Evolutionary conservation across 2,797 vertebrate species (phyloP).

Genomic region (Onychomys leucogaster): DNA sequence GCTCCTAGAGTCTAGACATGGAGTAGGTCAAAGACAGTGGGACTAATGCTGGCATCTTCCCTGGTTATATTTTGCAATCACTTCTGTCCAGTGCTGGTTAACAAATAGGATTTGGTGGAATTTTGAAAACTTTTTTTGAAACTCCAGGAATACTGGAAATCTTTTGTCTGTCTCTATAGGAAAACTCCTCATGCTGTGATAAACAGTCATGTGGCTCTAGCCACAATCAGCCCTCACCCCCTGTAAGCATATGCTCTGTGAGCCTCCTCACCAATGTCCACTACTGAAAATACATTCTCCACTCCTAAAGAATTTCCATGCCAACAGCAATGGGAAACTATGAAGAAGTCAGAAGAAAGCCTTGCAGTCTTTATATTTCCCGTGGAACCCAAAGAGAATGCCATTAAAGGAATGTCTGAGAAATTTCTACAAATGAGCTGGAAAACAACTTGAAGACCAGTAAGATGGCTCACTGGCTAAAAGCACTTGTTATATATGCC

Average conservation of each 20-base stretch:
- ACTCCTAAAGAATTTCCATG: neutral
- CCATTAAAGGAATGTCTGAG: slow-evolving; percentile 39
- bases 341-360: neutral
- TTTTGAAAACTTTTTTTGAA: neutral
- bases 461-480: neutral
- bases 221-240: neutral
- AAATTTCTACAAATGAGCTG: slow-evolving; percentile 62
- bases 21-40: neutral
- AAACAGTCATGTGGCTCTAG: slow-evolving; percentile 23
- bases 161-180: slow-evolving; percentile 4
- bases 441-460: neutral
- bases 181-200: neutral
- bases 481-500: neutral
- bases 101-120: neutral
- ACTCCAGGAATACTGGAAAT: slow-evolving; percentile 24
- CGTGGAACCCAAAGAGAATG: slow-evolving; percentile 35
- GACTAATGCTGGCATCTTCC: neutral
- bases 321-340: neutral
- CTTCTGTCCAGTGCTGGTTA: neutral
- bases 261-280: neutral
- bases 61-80: neutral
- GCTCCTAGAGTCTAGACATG: neutral
- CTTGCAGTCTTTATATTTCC: neutral
- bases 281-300: neutral
- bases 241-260: neutral